Percentiles rank a stretch among this genome's conserved stretches.
These are phyloP conservation scores for Atrina japonica DNA, from an alignment of 2,888 invertebrate species.

Conservation along the genomic window DNA sequence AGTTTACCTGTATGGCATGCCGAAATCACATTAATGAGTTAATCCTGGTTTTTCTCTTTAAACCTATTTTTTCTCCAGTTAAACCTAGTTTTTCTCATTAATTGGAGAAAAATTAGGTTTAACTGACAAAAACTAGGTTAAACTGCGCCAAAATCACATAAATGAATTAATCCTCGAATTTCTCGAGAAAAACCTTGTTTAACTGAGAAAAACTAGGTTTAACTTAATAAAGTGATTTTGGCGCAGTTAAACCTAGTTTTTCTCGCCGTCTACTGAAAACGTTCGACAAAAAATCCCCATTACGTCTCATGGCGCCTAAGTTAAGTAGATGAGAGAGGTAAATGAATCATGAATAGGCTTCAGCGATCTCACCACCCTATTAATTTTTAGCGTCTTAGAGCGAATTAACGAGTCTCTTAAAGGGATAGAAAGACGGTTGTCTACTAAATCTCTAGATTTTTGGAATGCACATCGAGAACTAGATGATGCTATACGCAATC, in stretches of 20 bases:
- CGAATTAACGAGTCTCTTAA: constrained; percentile 1
- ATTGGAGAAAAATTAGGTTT: too few relatives aligned
- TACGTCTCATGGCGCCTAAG: not conserved
- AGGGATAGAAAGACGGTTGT: constrained; percentile 6
- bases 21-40: too few relatives aligned
- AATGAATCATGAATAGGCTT: constrained; percentile 3
- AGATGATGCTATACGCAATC: constrained; percentile 1
- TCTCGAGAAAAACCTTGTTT: too few relatives aligned
- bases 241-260: not conserved
- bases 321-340: not conserved
- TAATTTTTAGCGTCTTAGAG: constrained; percentile 11
- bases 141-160: too few relatives aligned
- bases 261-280: not conserved
- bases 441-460: not conserved
- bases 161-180: too few relatives aligned
- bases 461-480: not conserved
- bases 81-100: too few relatives aligned
- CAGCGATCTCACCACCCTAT: constrained; percentile 3
- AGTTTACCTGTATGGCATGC: too few relatives aligned
- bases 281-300: not conserved
- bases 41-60: too few relatives aligned
- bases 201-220: too few relatives aligned
- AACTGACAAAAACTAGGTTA: too few relatives aligned
- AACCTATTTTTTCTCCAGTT: too few relatives aligned
- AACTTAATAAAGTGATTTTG: too few relatives aligned